Conservation (phyloP, 1,140 invertebrate genomes). For the Drosophila sproati region DNA sequence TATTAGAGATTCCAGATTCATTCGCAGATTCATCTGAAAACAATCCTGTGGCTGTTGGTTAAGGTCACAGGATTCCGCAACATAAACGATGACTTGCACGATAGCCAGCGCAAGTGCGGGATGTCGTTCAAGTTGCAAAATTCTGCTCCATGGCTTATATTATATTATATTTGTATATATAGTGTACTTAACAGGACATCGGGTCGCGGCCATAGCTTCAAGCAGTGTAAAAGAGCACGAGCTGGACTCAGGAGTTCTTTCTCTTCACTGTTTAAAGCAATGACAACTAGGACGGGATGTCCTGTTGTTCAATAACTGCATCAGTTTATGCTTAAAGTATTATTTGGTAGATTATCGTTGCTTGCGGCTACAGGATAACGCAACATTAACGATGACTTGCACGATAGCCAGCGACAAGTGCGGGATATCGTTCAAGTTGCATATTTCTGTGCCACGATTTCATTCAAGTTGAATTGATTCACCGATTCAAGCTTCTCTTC, state of each 20-base stretch:
- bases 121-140: slow-evolving; percentile 41
- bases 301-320: not conserved
- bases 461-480: not conserved
- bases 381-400: slow-evolving; percentile 51
- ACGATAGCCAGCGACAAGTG: slow-evolving; percentile 47
- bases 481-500: slow-evolving; percentile 13
- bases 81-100: slow-evolving; percentile 47
- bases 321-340: no score
- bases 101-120: slow-evolving; percentile 45
- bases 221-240: slow-evolving; percentile 13
- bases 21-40: no score
- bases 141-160: slow-evolving; percentile 16
- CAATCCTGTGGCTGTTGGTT: not conserved
- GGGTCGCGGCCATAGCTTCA: slow-evolving; percentile 16
- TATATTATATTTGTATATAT: not conserved
- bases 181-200: not conserved
- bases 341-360: not conserved
- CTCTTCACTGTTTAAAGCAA: slow-evolving; percentile 31
- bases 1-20: not conserved
- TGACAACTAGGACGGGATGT: slow-evolving; percentile 1
- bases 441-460: slow-evolving; percentile 26
- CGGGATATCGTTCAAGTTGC: slow-evolving; percentile 42
- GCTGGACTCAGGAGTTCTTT: slow-evolving; percentile 12
- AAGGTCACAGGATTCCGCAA: slow-evolving; percentile 32
- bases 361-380: slow-evolving; percentile 21